Percentiles rank a stretch among this genome's conserved stretches.
phyloP scores from a whole-genome alignment of 2,888 invertebrate species.

The Pheosia tremula region DNA sequence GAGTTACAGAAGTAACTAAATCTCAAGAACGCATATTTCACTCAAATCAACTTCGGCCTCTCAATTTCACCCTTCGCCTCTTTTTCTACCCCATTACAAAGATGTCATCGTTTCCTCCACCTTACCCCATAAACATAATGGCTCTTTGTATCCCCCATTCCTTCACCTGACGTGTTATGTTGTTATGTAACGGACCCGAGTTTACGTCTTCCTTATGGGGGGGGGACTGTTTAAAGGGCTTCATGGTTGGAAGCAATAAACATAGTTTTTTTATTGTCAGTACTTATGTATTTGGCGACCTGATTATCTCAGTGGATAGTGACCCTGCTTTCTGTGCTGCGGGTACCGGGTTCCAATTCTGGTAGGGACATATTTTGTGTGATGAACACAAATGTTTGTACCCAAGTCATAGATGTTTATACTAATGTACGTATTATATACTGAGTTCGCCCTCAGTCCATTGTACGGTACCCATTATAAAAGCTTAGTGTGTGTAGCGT shows the following conservation, averaged over 20 bases:
- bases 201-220: conserved; percentile 16
- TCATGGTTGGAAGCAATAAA: conserved; percentile 11
- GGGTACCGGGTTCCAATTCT: too few relatives aligned
- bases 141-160: conserved; percentile 39
- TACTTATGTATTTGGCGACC: neutral
- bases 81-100: conserved; percentile 41
- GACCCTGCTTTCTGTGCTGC: too few relatives aligned
- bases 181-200: conserved; percentile 40
- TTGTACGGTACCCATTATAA: too few relatives aligned
- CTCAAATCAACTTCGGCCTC: neutral
- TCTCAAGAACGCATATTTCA: neutral
- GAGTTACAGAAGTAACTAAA: too few relatives aligned
- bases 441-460: too few relatives aligned
- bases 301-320: too few relatives aligned
- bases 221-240: neutral
- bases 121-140: conserved; percentile 54
- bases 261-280: neutral
- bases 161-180: conserved; percentile 45
- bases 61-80: conserved; percentile 19
- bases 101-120: conserved; percentile 35
- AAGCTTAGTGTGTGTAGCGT: too few relatives aligned
- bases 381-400: too few relatives aligned
- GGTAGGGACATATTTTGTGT: too few relatives aligned
- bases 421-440: too few relatives aligned
- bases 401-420: too few relatives aligned